Evolutionary conservation across 2,113 vertebrate genomes (phyloP), one percentile per base, ranked within the genome.

Genomic region (Tenebrosternarchus preto): DNA sequence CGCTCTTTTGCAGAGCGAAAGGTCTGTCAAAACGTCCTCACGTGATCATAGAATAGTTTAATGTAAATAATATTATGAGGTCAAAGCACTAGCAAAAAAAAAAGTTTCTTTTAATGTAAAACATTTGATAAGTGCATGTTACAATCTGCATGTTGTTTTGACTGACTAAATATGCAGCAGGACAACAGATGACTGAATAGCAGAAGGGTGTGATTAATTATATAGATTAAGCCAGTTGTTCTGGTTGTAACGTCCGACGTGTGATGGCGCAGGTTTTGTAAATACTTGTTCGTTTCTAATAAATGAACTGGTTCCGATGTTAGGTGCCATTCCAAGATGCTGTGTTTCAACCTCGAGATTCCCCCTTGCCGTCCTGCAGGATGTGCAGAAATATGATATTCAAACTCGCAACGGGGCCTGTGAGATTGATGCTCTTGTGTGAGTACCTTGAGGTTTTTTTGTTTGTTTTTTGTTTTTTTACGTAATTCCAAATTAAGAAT

Each of bases 361-460:
- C 3, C 12, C 39, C 0, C 0, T 6, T 0, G 5, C 17, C 27
- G 1, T 80, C 0, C 70, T 85, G 24, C 5, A 0, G 17, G 22
- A 6, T 9, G 78, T 70, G 20, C 1, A 59, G 0, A 60, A 77
- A 5, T 77, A 25, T 53, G n/a, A 22, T 1, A 3, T 74, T 4
- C 84, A 85, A 63, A 29, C 15, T 50, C n/a, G 1, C n/a, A 3
- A 16, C 0, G 84, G 84, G 25, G 12, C n/a, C 39, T 85, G 84
- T 16, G 3, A 80, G 0, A 83, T 81, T 25, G n/a, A 83, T 5
- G 84, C 84, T 4, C 12, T 85, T 1, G 81, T 83, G 84, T 85
- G 57, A 83, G 84, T n/a, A n/a, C n/a, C n/a, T n/a, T n/a, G n/a
- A n/a, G n/a, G n/a, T n/a, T n/a, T n/a, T n/a, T n/a, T n/a, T n/a